Conservation (phyloP, 2,113 vertebrate genomes). For the Hypocryptadius cinnamomeus region DNA sequence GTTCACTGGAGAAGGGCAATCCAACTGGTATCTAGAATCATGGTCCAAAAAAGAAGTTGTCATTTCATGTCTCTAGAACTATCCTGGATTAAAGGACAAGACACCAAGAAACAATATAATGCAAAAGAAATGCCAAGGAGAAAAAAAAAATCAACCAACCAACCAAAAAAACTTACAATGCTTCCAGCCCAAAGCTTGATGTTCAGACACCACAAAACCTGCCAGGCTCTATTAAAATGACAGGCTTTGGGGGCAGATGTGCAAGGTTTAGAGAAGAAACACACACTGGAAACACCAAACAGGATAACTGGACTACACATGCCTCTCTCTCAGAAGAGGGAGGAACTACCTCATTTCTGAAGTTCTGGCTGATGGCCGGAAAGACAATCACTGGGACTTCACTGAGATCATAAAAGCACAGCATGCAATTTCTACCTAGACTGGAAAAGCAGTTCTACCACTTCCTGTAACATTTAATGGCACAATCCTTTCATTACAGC, state of each 20-base stretch:
- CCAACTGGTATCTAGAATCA: background rate
- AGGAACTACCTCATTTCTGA: background rate
- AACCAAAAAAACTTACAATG: background rate
- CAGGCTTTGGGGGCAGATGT: background rate
- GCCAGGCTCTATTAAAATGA: background rate
- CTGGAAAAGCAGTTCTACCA: background rate
- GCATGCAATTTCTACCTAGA: background rate
- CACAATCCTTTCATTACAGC: background rate
- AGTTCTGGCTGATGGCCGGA: background rate
- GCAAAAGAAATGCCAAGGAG: slow-evolving; percentile 15
- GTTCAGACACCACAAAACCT: slow-evolving; percentile 25
- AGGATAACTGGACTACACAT: background rate
- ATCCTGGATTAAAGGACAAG: slow-evolving; percentile 30
- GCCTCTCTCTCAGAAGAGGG: background rate
- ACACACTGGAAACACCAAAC: background rate
- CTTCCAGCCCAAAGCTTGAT: slow-evolving; percentile 20
- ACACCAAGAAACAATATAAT: slow-evolving; percentile 25
- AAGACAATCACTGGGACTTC: background rate
- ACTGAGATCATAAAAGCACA: background rate
- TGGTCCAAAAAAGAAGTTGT: slow-evolving; percentile 16
- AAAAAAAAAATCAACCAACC: background rate
- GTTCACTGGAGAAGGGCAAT: slow-evolving; percentile 11
- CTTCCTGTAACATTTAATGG: slow-evolving; percentile 28
- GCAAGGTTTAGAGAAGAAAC: background rate
- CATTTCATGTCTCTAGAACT: slow-evolving; percentile 34